Evolutionary conservation across 2,888 invertebrate species (phyloP), one percentile per base, ranked within the genome.

Genomic region (Salpingus planirostris): DNA sequence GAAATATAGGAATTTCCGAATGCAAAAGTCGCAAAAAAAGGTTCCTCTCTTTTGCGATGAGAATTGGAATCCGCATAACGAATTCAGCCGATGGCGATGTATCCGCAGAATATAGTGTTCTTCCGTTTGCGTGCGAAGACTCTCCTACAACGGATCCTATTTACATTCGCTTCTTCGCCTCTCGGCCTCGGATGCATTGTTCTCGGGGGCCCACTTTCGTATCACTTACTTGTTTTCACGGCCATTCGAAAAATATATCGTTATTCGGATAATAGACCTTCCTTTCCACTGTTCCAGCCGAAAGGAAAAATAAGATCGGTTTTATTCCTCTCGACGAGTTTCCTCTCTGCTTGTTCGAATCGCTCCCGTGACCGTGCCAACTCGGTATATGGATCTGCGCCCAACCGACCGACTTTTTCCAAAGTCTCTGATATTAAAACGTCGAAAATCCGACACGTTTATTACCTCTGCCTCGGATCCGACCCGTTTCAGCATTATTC

Each of bases 161-260:
- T 54, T 54, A 51, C 54, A 54, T 53, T 42, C 47, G 46, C 37
- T 44, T 51, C 46, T 50, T 46, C 49, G 47, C 49, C 43, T 47
- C 8, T 8, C 43, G 40, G 31, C 42, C 32, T 34, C 42, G 46
- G 47, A 54, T 42, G 46, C 47, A 54, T 52, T 41, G 51, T 45
- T 49, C 55, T 50, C 53, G 27, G 43, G 55, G 52, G 53, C 40
- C 52, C 52, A 54, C 53, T 54, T 50, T 49, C 44, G 46, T 54
- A 52, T 54, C 53, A 55, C 55, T 55, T 54, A 52, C 50, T 48
- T 51, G 49, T 49, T 53, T 53, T 50, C 50, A 42, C 43, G 49
- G 45, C 47, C 47, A 44, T 48, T 51, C 47, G 33, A 47, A 48
- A 48, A 50, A 52, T 51, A 50, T 51, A 50, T 45, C 42, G 46